Conservation (phyloP, 2,888 invertebrate genomes). For the Ophion slaviceki region DNA sequence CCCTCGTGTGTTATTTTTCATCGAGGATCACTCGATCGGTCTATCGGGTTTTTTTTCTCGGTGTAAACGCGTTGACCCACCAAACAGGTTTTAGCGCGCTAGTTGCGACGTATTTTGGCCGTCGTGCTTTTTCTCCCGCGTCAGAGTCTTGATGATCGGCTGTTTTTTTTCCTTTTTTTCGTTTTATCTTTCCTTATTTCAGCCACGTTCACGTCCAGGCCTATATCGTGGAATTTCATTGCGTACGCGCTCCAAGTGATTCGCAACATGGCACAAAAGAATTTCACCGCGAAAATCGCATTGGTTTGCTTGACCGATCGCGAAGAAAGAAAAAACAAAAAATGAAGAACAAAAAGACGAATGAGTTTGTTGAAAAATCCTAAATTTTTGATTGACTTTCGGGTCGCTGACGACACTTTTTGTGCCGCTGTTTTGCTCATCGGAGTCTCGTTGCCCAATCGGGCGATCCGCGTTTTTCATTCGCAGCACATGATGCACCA, state of each 20-base stretch:
- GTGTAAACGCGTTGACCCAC: slow-evolving; percentile 47
- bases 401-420: no score
- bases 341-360: background rate
- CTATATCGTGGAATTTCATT: slow-evolving; percentile 25
- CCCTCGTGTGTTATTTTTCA: slow-evolving; percentile 14
- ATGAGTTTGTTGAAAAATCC: background rate
- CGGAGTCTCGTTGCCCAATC: no score
- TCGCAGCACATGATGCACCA: no score
- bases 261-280: background rate
- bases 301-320: no score
- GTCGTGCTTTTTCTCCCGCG: slow-evolving; percentile 14
- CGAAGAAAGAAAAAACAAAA: no score
- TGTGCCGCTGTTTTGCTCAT: no score
- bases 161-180: slow-evolving; percentile 2
- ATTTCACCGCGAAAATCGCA: background rate
- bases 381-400: background rate
- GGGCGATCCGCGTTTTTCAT: no score
- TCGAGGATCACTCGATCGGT: slow-evolving; percentile 25
- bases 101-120: slow-evolving; percentile 46
- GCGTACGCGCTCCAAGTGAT: background rate
- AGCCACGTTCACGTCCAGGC: background rate
- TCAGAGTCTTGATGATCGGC: slow-evolving; percentile 25
- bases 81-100: slow-evolving; percentile 47
- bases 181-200: background rate
- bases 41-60: slow-evolving; percentile 16